Base-by-base conservation (phyloP, 2,797 vertebrate genomes). In the Holocentrus rufus region DNA sequence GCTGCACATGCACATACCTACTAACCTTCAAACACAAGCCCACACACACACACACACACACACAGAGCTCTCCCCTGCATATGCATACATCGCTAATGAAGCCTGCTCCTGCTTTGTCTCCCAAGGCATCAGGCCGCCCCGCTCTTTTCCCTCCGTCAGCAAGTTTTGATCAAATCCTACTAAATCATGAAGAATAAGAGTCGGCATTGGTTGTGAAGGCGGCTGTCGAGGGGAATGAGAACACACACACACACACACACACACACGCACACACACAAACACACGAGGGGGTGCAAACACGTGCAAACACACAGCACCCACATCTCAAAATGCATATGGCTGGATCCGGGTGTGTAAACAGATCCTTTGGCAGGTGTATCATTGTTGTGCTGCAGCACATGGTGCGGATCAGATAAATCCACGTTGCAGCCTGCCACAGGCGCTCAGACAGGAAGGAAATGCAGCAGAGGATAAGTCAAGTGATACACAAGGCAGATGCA, bases 121-220 rank as follows among this genome's bases (percentile, higher is more conserved):
- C 70, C 46, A 61, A 71, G 72, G 86, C 15, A 8, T 76, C 77
- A 82, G 72, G 57, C 69, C 18, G 68, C 65, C 39, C 67, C 5
- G 54, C 47, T 71, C 36, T 67, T 87, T 88, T 76, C 59, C 74
- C 73, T 76, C 57, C 1, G 53, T 90, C 90, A 90, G 89, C 90
- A 87, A 70, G 76, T 86, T 86, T 65, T 72, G 55, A 86, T 85
- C 79, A 81, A 81, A 85, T 88, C 74, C 80, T 46, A 42, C 69
- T 89, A 89, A 90, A 90, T 89, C 86, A 89, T 87, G 85, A 90
- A 74, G 77, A 88, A 88, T 82, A 80, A 78, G 62, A 83, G 64
- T 58, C 22, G 7, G 50, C 68, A 86, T 84, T 69, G 72, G 64
- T 47, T 84, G 82, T 81, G 86, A 91, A 76, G 34, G 80, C 68